Evolutionary conservation across 2,888 invertebrate genomes (phyloP).

Genomic region (Philaethria dido): DNA sequence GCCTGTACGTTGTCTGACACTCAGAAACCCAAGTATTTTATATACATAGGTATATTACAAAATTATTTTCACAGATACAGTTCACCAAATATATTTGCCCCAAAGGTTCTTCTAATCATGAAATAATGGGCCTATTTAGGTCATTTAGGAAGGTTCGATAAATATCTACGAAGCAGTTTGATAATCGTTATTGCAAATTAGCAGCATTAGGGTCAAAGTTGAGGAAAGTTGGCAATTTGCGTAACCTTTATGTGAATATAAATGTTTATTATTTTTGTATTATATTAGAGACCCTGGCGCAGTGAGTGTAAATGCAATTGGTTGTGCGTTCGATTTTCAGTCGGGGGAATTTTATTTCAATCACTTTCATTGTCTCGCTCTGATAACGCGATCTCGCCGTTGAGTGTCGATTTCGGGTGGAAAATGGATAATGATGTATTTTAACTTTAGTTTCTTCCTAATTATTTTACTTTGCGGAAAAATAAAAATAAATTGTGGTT

Average conservation of each 20-base stretch:
- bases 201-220: slow-evolving; percentile 38
- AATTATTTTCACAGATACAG: background rate
- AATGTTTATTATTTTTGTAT: slow-evolving; percentile 9
- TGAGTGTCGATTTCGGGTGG: too few species aligned
- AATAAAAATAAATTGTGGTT: too few species aligned
- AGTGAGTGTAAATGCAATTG: background rate
- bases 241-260: slow-evolving; percentile 29
- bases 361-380: too few species aligned
- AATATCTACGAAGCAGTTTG: slow-evolving; percentile 42
- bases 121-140: slow-evolving; percentile 38
- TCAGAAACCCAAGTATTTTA: too few species aligned
- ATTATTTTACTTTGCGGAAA: too few species aligned
- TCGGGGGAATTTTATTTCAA: too few species aligned
- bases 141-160: slow-evolving; percentile 36
- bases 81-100: slow-evolving; percentile 19
- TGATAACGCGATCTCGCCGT: too few species aligned
- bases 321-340: background rate
- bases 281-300: too few species aligned
- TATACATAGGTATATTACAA: background rate
- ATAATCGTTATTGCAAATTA: slow-evolving; percentile 49
- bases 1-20: too few species aligned
- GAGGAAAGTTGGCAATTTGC: slow-evolving; percentile 32
- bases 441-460: too few species aligned
- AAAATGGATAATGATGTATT: too few species aligned
- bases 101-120: slow-evolving; percentile 32